Percentiles rank a stretch among this genome's conserved stretches.
Conservation (phyloP, 1,140 invertebrate species). For the Bombus affinis region DNA sequence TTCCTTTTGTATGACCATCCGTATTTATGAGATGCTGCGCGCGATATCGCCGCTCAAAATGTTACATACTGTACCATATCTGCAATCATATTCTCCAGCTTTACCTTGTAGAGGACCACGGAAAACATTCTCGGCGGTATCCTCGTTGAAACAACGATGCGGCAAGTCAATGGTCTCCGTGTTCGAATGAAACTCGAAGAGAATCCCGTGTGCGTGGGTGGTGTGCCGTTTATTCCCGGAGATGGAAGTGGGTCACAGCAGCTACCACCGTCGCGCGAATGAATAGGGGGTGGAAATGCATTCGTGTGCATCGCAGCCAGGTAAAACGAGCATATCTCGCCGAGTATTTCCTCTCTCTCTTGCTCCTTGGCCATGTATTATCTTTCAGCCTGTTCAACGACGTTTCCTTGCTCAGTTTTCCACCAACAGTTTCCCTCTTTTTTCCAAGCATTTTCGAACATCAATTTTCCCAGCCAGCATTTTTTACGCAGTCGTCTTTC, state of each 20-base stretch:
- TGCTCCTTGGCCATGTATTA: constrained; percentile 27
- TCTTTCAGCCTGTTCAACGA: constrained; percentile 6
- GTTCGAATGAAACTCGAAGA: constrained; percentile 14
- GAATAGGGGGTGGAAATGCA: constrained; percentile 69
- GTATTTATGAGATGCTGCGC: background rate
- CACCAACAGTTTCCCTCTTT: background rate
- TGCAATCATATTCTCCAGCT: background rate
- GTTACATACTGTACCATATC: no score
- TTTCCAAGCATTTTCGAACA: background rate
- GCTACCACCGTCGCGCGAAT: constrained; percentile 53
- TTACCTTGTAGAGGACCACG: background rate
- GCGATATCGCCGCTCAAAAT: background rate
- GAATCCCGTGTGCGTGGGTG: constrained; percentile 62
- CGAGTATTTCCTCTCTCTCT: background rate
- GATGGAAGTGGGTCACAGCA: constrained; percentile 70
- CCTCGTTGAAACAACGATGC: background rate
- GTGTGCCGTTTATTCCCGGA: constrained; percentile 62
- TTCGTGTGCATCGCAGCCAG: constrained; percentile 33
- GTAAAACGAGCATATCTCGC: background rate
- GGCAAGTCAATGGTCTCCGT: constrained; percentile 38
- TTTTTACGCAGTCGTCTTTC: background rate
- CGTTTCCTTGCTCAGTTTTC: background rate
- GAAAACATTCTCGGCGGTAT: background rate
- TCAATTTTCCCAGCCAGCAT: background rate
- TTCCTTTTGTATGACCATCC: background rate